phyloP scores from a whole-genome alignment of 2,888 invertebrate species.

The Aproaerema taeniolella region DNA sequence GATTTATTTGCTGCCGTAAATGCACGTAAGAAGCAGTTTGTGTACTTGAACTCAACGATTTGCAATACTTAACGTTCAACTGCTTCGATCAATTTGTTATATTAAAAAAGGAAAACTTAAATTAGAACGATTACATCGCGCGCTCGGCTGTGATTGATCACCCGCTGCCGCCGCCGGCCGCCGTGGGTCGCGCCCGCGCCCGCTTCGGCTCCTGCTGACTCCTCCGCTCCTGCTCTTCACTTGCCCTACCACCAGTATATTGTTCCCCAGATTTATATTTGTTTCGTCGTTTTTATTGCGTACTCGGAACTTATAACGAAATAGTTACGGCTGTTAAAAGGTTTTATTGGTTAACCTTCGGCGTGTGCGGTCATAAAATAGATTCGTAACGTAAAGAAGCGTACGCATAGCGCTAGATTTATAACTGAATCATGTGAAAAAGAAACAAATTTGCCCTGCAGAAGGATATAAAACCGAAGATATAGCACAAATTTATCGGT shows the following conservation, averaged over 20 bases:
- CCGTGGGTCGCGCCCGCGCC: slow-evolving; percentile 30
- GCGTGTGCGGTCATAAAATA: slow-evolving; percentile 72
- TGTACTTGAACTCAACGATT: slow-evolving; percentile 46
- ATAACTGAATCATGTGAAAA: slow-evolving; percentile 71
- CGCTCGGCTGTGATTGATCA: slow-evolving; percentile 59
- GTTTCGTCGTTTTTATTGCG: slow-evolving; percentile 73
- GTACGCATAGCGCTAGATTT: slow-evolving; percentile 66
- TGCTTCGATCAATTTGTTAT: slow-evolving; percentile 63
- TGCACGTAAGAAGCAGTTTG: slow-evolving; percentile 56
- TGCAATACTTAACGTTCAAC: slow-evolving; percentile 60
- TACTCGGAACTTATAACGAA: slow-evolving; percentile 75
- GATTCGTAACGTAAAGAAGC: slow-evolving; percentile 70
- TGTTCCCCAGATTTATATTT: slow-evolving; percentile 70
- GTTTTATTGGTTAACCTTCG: slow-evolving; percentile 77
- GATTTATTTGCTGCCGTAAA: slow-evolving; percentile 63
- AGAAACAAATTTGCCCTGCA: slow-evolving; percentile 71
- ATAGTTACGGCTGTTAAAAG: slow-evolving; percentile 76
- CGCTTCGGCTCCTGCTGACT: slow-evolving; percentile 22
- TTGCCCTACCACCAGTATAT: slow-evolving; percentile 35
- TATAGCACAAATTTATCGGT: slow-evolving; percentile 69
- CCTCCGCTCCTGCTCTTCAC: slow-evolving; percentile 21
- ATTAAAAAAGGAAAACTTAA: slow-evolving; percentile 63
- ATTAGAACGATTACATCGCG: slow-evolving; percentile 60
- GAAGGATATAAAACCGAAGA: slow-evolving; percentile 68
- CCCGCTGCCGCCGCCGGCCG: slow-evolving; percentile 24